Conservation (phyloP, 2,888 invertebrate species). For the Aplocera efformata region DNA sequence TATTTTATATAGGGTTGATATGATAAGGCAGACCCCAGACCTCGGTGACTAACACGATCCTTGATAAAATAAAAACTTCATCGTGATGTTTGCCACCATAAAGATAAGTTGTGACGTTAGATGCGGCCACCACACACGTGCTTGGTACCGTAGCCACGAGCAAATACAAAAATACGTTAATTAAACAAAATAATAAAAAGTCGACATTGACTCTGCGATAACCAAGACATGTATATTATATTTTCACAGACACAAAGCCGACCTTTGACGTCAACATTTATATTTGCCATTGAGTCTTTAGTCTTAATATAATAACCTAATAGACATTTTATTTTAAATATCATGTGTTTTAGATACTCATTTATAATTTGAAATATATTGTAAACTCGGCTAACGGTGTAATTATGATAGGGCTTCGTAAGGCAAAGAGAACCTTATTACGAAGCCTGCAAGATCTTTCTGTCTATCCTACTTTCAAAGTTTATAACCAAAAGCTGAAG, state of each 20-base stretch:
- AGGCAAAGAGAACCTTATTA: too few species aligned
- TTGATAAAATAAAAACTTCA: conserved; percentile 66
- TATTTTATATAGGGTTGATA: conserved; percentile 61
- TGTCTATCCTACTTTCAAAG: too few species aligned
- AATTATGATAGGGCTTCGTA: too few species aligned
- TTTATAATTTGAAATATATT: too few species aligned
- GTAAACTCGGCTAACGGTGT: too few species aligned
- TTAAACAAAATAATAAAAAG: conserved; percentile 66
- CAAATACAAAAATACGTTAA: conserved; percentile 59
- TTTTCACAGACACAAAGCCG: conserved; percentile 33
- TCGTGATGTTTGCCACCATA: conserved; percentile 66
- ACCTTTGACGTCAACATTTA: conserved; percentile 40
- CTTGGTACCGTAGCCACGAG: conserved; percentile 45
- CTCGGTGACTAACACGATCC: conserved; percentile 58
- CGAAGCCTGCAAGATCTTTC: too few species aligned
- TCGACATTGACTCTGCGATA: conserved; percentile 59
- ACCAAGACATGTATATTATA: conserved; percentile 42
- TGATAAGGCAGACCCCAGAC: conserved; percentile 59
- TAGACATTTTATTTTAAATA: too few species aligned
- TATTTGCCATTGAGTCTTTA: conserved; percentile 11
- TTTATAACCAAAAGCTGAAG: too few species aligned
- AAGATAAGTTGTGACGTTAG: conserved; percentile 67
- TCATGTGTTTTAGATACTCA: too few species aligned
- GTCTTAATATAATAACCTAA: too few species aligned
- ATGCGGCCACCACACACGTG: conserved; percentile 60